phyloP scores from a whole-genome alignment of 2,113 vertebrate species.

The Neolamprologus falcicula region DNA sequence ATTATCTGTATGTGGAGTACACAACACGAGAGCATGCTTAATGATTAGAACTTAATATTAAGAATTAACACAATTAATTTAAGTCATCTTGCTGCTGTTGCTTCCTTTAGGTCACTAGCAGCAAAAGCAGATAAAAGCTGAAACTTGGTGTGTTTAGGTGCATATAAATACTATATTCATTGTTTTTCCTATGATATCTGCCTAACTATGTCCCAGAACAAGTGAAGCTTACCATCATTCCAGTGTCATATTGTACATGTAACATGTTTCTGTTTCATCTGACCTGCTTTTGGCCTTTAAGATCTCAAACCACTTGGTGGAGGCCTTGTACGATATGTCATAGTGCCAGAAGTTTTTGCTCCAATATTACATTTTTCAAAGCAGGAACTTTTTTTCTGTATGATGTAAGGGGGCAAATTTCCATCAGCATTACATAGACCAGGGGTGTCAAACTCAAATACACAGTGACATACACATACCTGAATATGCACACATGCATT shows the following conservation, averaged over 20 bases:
- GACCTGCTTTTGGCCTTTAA: neutral
- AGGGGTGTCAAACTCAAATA: no score
- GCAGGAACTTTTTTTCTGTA: neutral
- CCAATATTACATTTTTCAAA: neutral
- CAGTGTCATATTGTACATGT: neutral
- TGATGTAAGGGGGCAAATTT: neutral
- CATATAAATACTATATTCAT: neutral
- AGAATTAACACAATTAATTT: neutral
- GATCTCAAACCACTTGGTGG: neutral
- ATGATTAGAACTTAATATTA: neutral
- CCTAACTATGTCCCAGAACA: neutral
- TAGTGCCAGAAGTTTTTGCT: neutral
- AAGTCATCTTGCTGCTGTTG: neutral
- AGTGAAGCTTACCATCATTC: neutral
- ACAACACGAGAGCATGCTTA: neutral
- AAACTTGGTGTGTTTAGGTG: neutral
- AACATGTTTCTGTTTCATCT: neutral
- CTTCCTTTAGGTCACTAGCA: neutral
- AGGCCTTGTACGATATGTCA: accelerated
- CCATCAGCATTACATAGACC: neutral
- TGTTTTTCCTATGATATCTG: neutral
- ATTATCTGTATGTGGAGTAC: neutral
- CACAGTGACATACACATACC: neutral
- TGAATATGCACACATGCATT: neutral
- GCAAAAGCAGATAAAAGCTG: neutral